Conservation (phyloP, 2,888 invertebrate species). For the Itoplectis maculator region DNA sequence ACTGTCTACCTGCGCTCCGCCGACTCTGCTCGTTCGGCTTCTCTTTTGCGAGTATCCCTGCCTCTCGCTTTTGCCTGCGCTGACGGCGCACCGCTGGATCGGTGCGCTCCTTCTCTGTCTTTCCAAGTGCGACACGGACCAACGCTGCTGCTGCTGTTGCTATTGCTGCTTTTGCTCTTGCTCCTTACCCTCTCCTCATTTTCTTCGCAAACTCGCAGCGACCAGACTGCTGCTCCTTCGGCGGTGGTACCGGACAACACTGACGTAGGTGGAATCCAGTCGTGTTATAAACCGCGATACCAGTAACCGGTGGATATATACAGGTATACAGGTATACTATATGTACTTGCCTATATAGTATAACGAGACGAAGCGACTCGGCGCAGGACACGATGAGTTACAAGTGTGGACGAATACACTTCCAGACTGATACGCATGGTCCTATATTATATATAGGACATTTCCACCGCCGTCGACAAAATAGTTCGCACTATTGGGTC, state of each 20-base stretch:
- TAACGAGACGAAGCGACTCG: conserved; percentile 20
- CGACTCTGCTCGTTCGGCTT: background rate
- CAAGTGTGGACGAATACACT: background rate
- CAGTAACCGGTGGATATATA: background rate
- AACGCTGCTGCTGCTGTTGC: background rate
- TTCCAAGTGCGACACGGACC: background rate
- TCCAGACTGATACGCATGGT: background rate
- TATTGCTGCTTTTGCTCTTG: background rate
- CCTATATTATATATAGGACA: conserved; percentile 57
- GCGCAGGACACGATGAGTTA: background rate
- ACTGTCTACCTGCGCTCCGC: background rate
- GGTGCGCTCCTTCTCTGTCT: conserved; percentile 5
- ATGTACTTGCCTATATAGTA: background rate
- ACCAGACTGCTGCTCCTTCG: conserved; percentile 64
- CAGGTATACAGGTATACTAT: no score
- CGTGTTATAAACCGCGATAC: conserved; percentile 51
- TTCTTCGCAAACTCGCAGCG: conserved; percentile 61
- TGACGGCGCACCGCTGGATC: conserved; percentile 3
- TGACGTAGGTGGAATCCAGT: conserved; percentile 77
- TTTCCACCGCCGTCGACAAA: conserved; percentile 38
- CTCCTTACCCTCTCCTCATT: conserved; percentile 61
- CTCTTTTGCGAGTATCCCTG: conserved; percentile 46
- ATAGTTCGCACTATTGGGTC: no score
- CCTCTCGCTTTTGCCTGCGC: conserved; percentile 56
- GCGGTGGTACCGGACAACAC: conserved; percentile 64